Conservation (phyloP, 2,113 vertebrate species). For the Polyodon spathula region DNA sequence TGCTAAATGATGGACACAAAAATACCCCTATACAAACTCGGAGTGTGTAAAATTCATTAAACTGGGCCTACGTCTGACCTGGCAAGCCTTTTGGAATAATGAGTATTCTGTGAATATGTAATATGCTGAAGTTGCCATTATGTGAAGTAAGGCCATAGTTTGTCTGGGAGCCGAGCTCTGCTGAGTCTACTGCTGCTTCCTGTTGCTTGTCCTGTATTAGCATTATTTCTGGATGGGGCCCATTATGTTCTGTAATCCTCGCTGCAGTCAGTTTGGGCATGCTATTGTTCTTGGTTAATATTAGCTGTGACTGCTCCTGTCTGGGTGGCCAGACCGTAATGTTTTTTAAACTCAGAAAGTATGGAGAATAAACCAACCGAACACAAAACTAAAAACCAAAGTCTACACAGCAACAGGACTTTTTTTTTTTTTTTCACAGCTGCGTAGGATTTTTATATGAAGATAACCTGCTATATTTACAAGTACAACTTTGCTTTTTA, state of each 20-base stretch:
- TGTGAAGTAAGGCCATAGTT: slow-evolving; percentile 55
- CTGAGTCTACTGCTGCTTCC: slow-evolving; percentile 87
- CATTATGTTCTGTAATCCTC: slow-evolving; percentile 93
- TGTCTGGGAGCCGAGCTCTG: slow-evolving; percentile 68
- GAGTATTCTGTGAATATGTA: slow-evolving; percentile 55
- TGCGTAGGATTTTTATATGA: too few relatives aligned
- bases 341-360: slow-evolving; percentile 37
- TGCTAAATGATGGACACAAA: slow-evolving; percentile 47
- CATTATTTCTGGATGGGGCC: slow-evolving; percentile 78
- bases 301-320: slow-evolving; percentile 60
- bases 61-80: slow-evolving; percentile 40
- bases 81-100: slow-evolving; percentile 47
- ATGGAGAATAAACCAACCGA: neutral
- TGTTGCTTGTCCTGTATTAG: slow-evolving; percentile 76
- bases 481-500: too few relatives aligned
- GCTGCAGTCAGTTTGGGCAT: slow-evolving; percentile 71
- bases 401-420: too few relatives aligned
- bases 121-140: slow-evolving; percentile 65
- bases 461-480: too few relatives aligned
- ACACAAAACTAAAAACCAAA: neutral
- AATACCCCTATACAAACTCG: slow-evolving; percentile 46
- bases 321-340: slow-evolving; percentile 66
- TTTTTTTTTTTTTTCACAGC: slow-evolving; percentile 1
- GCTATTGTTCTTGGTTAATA: slow-evolving; percentile 79
- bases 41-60: slow-evolving; percentile 38